These are phyloP conservation scores for Marcusenius ussheri DNA, from an alignment of 2,113 vertebrate genomes.

Conservation along the genomic window DNA sequence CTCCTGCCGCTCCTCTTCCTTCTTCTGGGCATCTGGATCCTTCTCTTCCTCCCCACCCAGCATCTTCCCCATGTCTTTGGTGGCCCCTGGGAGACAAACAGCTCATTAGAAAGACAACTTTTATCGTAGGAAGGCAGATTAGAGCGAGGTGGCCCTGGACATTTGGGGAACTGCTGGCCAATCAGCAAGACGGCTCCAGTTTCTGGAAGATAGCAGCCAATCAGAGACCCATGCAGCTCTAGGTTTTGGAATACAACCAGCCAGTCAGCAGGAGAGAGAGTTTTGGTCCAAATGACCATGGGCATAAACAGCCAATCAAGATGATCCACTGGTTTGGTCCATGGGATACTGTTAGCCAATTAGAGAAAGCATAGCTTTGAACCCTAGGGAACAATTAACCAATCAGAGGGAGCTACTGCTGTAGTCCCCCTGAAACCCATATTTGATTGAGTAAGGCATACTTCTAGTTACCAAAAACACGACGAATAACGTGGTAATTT, in stretches of 20 bases:
- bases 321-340: neutral
- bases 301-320: neutral
- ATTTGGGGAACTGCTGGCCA: neutral
- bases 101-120: neutral
- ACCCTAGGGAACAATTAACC: neutral
- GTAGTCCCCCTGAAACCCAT: neutral
- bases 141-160: neutral
- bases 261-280: neutral
- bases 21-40: conserved; percentile 91
- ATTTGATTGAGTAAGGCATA: neutral
- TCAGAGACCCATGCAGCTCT: neutral
- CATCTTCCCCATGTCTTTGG: conserved; percentile 99
- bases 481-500: neutral
- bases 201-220: neutral
- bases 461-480: neutral
- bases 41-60: conserved; percentile 95
- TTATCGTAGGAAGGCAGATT: neutral
- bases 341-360: neutral
- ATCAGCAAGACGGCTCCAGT: neutral
- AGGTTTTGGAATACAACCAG: neutral
- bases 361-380: neutral
- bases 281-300: neutral
- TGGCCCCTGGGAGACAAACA: conserved; percentile 70
- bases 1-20: conserved; percentile 94
- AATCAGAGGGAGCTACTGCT: neutral